Evolutionary conservation across 2,888 invertebrate species (phyloP).

Genomic region (Aphelenchoides bicaudatus): DNA sequence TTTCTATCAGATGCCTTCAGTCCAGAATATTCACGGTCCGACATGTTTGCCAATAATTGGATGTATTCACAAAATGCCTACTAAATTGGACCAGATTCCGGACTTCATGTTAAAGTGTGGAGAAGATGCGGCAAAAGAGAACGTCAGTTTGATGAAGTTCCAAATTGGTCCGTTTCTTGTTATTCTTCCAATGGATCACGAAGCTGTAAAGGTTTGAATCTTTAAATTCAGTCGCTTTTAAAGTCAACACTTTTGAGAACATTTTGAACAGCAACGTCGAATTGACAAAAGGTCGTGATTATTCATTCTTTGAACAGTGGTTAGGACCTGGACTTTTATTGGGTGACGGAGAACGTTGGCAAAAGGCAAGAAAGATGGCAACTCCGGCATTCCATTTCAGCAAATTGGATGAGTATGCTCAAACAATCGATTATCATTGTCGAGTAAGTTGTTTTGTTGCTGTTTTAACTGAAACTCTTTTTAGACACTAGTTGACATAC

Average conservation of each 20-base stretch:
- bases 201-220: neutral
- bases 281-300: conserved; percentile 61
- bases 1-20: no score
- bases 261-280: conserved; percentile 56
- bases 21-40: neutral
- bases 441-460: conserved; percentile 11
- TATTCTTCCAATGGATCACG: neutral
- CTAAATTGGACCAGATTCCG: neutral
- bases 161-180: neutral
- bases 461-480: conserved; percentile 3
- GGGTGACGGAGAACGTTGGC: conserved; percentile 13
- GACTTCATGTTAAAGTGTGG: neutral
- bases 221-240: neutral
- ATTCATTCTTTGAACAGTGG: conserved; percentile 63
- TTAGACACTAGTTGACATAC: conserved; percentile 9
- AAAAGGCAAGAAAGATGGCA: conserved; percentile 15
- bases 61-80: neutral
- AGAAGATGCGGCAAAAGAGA: neutral
- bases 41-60: conserved; percentile 8
- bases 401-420: conserved; percentile 17
- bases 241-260: conserved; percentile 21
- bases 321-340: conserved; percentile 62
- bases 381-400: conserved; percentile 23
- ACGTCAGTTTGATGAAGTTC: neutral
- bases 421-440: conserved; percentile 12